Evolutionary conservation across 2,888 invertebrate genomes (phyloP).

Genomic region (Thyatira batis): DNA sequence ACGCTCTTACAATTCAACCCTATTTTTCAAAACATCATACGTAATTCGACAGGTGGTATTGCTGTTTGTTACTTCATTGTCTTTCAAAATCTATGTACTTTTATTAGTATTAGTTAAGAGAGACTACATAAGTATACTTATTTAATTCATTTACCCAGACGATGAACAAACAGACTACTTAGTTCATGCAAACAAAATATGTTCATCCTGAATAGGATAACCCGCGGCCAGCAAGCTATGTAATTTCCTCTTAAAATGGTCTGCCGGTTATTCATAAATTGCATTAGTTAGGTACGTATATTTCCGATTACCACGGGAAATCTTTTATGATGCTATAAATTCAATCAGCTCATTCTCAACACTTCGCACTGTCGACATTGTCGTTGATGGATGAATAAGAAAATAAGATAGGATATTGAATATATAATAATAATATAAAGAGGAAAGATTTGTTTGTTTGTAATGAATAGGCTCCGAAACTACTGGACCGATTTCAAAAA

Average conservation of each 20-base stretch:
- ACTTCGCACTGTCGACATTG: not conserved
- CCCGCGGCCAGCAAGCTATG: too few species aligned
- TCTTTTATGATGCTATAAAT: not conserved
- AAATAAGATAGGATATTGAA: not conserved
- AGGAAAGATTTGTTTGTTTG: too few species aligned
- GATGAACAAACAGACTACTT: too few species aligned
- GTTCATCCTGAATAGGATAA: too few species aligned
- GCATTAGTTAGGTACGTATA: not conserved
- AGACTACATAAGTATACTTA: too few species aligned
- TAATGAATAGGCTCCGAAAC: too few species aligned
- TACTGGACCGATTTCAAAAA: too few species aligned
- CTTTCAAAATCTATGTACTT: not conserved
- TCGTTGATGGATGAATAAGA: not conserved
- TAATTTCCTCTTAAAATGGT: not conserved
- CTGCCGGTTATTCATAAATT: not conserved
- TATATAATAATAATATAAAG: not conserved
- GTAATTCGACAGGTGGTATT: not conserved
- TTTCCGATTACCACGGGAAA: not conserved
- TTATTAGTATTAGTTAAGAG: too few species aligned
- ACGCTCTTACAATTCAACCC: constrained; percentile 24
- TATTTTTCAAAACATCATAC: not conserved
- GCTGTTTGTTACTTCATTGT: not conserved
- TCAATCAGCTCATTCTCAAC: constrained; percentile 6
- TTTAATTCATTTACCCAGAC: too few species aligned
- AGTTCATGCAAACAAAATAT: too few species aligned